These are phyloP conservation scores for Microtus richardsoni DNA, from an alignment of 2,113 vertebrate genomes.

Conservation along the genomic window DNA sequence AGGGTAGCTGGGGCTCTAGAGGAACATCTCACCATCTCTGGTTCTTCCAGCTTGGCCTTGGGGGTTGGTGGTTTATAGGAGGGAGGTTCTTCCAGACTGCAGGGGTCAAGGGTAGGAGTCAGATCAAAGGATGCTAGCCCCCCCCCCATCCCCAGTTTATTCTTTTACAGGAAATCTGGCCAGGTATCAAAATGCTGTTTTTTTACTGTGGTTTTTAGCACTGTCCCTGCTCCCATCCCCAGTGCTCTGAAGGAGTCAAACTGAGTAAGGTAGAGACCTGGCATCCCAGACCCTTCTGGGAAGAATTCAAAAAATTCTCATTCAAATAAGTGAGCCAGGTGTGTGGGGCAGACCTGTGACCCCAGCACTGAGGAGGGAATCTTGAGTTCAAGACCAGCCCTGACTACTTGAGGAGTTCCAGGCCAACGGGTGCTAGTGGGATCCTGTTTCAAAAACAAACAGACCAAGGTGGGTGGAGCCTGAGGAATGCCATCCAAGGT, in stretches of 20 bases:
- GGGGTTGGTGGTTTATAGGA: conserved; percentile 93
- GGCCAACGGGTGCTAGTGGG: not conserved
- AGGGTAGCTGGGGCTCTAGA: not conserved
- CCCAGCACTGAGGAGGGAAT: not conserved
- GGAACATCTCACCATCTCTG: conserved; percentile 85
- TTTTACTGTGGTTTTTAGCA: not conserved
- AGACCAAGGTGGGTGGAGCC: not conserved
- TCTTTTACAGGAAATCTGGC: not conserved
- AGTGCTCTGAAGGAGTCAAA: not conserved
- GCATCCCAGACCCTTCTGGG: not conserved
- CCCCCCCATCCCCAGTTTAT: not conserved
- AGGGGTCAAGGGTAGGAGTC: conserved; percentile 43
- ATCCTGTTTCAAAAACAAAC: not conserved
- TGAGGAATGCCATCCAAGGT: too few species aligned
- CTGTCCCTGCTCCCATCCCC: not conserved
- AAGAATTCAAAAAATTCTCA: not conserved
- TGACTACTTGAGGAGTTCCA: too few species aligned
- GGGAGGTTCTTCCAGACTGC: conserved; percentile 89
- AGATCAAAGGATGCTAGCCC: not conserved
- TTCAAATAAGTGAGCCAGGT: not conserved
- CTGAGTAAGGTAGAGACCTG: not conserved
- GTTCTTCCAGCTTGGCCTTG: conserved; percentile 81
- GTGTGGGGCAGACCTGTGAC: too few species aligned
- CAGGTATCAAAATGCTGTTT: not conserved
- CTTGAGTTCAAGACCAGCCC: not conserved